Conservation (phyloP, 1,140 invertebrate genomes). For the Lordiphosa stackelbergi region DNA sequence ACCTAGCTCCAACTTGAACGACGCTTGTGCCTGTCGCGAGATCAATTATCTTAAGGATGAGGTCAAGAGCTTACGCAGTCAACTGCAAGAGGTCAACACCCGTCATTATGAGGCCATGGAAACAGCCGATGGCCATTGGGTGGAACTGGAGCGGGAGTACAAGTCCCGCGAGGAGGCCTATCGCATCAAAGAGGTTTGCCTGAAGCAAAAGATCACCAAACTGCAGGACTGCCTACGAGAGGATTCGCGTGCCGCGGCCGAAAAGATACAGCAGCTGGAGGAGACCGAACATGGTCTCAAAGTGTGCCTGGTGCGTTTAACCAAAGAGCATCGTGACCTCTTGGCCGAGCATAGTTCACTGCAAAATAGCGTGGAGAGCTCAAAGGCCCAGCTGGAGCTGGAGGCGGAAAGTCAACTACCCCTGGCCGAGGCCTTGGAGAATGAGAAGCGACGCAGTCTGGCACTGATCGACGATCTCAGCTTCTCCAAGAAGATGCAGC, state of each 20-base stretch:
- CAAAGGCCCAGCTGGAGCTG: slow-evolving; percentile 53
- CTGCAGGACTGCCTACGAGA: slow-evolving; percentile 69
- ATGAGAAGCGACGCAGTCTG: slow-evolving; percentile 54
- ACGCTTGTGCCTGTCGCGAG: slow-evolving; percentile 37
- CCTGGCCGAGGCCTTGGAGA: slow-evolving; percentile 54
- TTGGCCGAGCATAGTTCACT: slow-evolving; percentile 76
- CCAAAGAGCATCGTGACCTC: slow-evolving; percentile 78
- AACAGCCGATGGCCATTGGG: slow-evolving; percentile 86
- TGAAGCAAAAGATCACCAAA: slow-evolving; percentile 69
- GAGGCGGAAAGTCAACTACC: slow-evolving; percentile 48
- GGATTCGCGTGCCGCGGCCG: slow-evolving; percentile 67
- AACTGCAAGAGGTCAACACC: slow-evolving; percentile 82
- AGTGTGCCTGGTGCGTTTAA: slow-evolving; percentile 78
- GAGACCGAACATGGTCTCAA: slow-evolving; percentile 79
- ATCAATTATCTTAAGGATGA: slow-evolving; percentile 61
- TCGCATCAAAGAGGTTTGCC: slow-evolving; percentile 64
- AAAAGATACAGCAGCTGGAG: slow-evolving; percentile 78
- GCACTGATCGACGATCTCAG: slow-evolving; percentile 60
- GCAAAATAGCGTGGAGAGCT: slow-evolving; percentile 77
- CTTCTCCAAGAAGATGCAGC: slow-evolving; percentile 72
- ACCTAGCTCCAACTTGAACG: slow-evolving; percentile 18
- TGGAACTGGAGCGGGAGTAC: slow-evolving; percentile 83
- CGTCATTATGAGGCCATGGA: slow-evolving; percentile 85
- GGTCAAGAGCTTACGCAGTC: slow-evolving; percentile 74
- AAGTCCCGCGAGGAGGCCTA: slow-evolving; percentile 80